Percentiles rank a stretch among this genome's conserved stretches.
phyloP scores from a whole-genome alignment of 2,888 invertebrate species.

The Brachypalpus laphriformis region DNA sequence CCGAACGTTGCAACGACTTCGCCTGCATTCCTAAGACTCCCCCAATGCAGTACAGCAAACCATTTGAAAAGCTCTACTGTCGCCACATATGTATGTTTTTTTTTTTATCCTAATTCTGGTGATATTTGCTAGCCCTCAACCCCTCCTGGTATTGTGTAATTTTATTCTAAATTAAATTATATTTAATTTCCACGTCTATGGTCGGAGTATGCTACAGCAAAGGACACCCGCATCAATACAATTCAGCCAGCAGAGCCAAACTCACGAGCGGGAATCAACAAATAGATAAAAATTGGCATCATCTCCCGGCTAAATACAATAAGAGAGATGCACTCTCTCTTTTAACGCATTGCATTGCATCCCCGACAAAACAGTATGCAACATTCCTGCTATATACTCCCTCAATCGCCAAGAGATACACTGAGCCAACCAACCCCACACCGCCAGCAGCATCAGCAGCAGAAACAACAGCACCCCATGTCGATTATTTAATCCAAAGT shows the following conservation, averaged over 20 bases:
- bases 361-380: background rate
- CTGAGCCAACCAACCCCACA: background rate
- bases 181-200: slow-evolving; percentile 25
- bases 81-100: slow-evolving; percentile 54
- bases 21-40: slow-evolving; percentile 57
- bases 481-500: slow-evolving; percentile 63
- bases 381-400: slow-evolving; percentile 25
- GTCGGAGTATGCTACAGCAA: slow-evolving; percentile 3
- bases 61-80: slow-evolving; percentile 56
- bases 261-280: slow-evolving; percentile 11
- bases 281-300: slow-evolving; percentile 28
- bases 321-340: slow-evolving; percentile 26
- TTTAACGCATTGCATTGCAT: slow-evolving; percentile 23
- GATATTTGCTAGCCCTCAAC: background rate
- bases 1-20: slow-evolving; percentile 21
- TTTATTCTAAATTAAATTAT: slow-evolving; percentile 49
- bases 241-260: background rate
- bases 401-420: slow-evolving; percentile 12
- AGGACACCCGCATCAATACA: slow-evolving; percentile 23
- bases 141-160: slow-evolving; percentile 45
- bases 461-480: slow-evolving; percentile 35
- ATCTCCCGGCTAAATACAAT: background rate
- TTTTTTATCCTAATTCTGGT: slow-evolving; percentile 21
- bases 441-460: background rate
- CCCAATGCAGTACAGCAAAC: slow-evolving; percentile 21